A percentile compares a stretch with the other conserved stretches of the same genome.
Conservation (phyloP, 2,113 vertebrate genomes). For the Gallinago media region DNA sequence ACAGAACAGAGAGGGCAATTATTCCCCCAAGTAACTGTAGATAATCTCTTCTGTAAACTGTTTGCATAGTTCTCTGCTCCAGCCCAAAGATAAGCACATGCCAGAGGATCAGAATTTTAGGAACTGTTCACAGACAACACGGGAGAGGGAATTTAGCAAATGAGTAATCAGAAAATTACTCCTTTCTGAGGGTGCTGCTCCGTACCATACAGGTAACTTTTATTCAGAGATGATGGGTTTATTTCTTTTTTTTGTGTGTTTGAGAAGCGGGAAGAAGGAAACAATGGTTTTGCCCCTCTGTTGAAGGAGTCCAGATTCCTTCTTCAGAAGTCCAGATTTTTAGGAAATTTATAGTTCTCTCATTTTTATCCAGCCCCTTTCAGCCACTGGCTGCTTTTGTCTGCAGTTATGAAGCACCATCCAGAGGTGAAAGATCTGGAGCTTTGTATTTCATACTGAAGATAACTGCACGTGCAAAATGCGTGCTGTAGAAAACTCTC, state of each 20-base stretch:
- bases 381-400: not conserved
- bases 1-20: not conserved
- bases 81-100: conserved; percentile 46
- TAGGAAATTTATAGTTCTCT: not conserved
- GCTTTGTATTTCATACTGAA: conserved; percentile 35
- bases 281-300: not conserved
- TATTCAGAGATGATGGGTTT: not conserved
- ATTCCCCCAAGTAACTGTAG: not conserved
- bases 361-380: not conserved
- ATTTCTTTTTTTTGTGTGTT: not conserved
- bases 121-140: not conserved
- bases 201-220: not conserved
- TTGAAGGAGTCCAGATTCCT: not conserved
- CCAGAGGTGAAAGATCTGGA: conserved; percentile 43
- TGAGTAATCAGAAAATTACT: not conserved
- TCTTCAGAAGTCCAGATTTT: not conserved
- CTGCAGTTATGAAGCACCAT: not conserved
- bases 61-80: conserved; percentile 33
- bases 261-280: not conserved
- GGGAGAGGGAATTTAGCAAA: not conserved
- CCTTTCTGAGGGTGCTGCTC: not conserved
- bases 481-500: not conserved
- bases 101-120: conserved; percentile 33
- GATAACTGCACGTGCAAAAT: not conserved
- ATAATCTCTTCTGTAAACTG: conserved; percentile 45